Base-by-base conservation (phyloP, 2,113 vertebrate genomes). In the Hemichromis elongatus region DNA sequence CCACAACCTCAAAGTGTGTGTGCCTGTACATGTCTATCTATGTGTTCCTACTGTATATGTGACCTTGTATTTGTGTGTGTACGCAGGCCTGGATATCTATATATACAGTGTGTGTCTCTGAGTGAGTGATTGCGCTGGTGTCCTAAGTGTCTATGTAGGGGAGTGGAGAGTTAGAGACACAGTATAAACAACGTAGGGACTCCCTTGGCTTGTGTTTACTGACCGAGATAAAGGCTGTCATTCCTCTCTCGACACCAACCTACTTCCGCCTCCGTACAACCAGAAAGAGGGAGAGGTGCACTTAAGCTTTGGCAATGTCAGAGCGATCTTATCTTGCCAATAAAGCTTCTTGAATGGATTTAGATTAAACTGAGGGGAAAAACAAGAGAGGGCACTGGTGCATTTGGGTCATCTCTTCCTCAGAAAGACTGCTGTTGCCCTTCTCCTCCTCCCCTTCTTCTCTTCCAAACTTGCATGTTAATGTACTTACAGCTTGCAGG, bases 181-280 rank as follows among this genome's bases (percentile, higher is more conserved):
- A 73, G 80, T 81, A 82, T 92, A 95, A 92, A 91, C 94, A 92
- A 77, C 42, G 83, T 37, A 82, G 81, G 81, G 89, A 92, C 81
- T 92, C 90, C 87, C 88, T 94, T 10, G 50, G 66, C 81, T 79
- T 75, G 91, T 91, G 93, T 94, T 94, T 94, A 95, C 92, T 88
- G 93, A 87, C 88, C 73, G 77, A 92, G 91, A 94, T 94, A 93
- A 94, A 86, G 89, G 75, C 86, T 70, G 89, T 86, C 87, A 80
- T 87, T 91, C 59, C 78, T 88, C 90, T 82, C 87, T 86, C 89
- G 83, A 85, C 91, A 79, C 90, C 92, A 86, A 21, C 90, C 85
- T 63, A 82, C 91, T 92, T 93, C 92, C 78, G 83, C 84, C 86
- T 83, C 86, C 70, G 5, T 42, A 84, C 84, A 55, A 81, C 68